Evolutionary conservation across 2,797 vertebrate genomes (phyloP).

Genomic region (Oryzias dopingdopingensis): DNA sequence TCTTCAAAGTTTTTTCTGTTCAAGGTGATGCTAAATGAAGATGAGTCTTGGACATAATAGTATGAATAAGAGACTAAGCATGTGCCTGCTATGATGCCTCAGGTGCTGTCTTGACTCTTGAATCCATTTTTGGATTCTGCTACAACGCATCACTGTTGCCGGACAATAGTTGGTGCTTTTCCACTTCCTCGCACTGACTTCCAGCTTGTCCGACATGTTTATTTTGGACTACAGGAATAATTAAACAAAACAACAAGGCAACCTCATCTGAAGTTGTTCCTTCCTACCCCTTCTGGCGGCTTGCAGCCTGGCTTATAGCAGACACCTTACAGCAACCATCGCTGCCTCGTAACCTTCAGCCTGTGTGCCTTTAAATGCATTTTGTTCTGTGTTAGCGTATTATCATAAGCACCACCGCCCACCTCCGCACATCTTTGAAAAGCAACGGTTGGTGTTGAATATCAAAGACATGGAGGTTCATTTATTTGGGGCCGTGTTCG

Average conservation of each 20-base stretch:
- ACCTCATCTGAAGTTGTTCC: conserved; percentile 38
- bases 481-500: conserved; percentile 63
- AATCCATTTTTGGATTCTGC: conserved; percentile 24
- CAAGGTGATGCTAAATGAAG: too few species aligned
- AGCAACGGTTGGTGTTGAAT: conserved; percentile 48
- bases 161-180: conserved; percentile 59
- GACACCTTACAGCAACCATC: conserved; percentile 33
- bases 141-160: conserved; percentile 37
- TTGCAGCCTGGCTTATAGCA: conserved; percentile 30
- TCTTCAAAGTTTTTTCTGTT: too few species aligned
- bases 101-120: conserved; percentile 18
- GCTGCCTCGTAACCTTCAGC: conserved; percentile 55
- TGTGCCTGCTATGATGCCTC: conserved; percentile 15
- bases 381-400: conserved; percentile 51
- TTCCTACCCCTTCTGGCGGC: conserved; percentile 20
- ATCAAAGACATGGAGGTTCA: conserved; percentile 62
- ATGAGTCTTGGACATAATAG: too few species aligned
- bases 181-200: conserved; percentile 16
- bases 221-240: conserved; percentile 64
- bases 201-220: conserved; percentile 59
- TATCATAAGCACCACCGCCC: conserved; percentile 55
- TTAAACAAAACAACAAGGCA: conserved; percentile 51
- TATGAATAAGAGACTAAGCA: not conserved
- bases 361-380: conserved; percentile 52
- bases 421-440: conserved; percentile 46